Conservation (phyloP, 2,888 invertebrate genomes). For the Ramazzottius varieornatus region DNA sequence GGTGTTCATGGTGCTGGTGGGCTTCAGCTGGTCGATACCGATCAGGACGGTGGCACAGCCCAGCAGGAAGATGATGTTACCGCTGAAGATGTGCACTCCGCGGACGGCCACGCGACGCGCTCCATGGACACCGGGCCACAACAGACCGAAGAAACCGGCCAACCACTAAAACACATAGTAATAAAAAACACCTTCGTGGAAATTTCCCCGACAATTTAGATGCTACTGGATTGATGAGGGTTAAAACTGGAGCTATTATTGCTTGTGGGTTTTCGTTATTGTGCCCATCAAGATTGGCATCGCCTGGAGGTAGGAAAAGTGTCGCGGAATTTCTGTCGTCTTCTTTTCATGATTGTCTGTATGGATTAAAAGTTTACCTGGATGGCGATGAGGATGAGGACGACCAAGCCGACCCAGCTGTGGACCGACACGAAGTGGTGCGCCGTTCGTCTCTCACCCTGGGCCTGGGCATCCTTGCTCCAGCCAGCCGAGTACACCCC, state of each 20-base stretch:
- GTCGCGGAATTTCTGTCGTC: too few relatives aligned
- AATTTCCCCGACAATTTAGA: too few relatives aligned
- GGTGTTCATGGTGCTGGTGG: background rate
- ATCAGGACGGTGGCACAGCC: background rate
- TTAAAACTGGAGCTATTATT: background rate
- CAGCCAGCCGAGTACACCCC: background rate
- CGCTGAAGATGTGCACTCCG: background rate
- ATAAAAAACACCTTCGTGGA: too few relatives aligned
- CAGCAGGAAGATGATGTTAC: constrained; percentile 4
- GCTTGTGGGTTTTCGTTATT: too few relatives aligned
- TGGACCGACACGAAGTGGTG: background rate
- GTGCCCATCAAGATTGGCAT: too few relatives aligned
- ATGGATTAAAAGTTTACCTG: too few relatives aligned
- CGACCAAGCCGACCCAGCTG: background rate
- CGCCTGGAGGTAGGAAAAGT: too few relatives aligned
- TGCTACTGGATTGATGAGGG: too few relatives aligned
- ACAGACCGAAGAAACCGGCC: background rate
- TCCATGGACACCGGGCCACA: background rate
- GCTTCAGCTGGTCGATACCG: background rate
- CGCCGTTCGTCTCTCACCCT: background rate
- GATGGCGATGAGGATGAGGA: background rate
- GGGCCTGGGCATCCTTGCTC: background rate
- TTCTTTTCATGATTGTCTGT: too few relatives aligned
- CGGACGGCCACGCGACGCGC: background rate
- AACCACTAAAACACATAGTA: constrained; percentile 1